Percentiles rank a stretch among this genome's conserved stretches.
phyloP scores from a whole-genome alignment of 2,888 invertebrate species.

The Diploptera punctata region DNA sequence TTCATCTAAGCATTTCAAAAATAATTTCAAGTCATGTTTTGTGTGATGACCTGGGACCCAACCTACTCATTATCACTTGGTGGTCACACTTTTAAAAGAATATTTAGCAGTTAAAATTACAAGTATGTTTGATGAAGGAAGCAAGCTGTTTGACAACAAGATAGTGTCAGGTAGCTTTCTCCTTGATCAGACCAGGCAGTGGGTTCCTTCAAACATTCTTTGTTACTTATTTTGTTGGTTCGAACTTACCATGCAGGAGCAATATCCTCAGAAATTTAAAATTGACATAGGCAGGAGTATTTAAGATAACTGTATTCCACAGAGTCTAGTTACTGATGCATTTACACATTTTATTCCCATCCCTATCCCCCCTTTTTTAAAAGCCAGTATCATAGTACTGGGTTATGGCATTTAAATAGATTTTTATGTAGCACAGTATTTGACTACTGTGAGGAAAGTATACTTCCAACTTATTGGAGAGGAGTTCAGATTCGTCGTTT shows the following conservation, averaged over 20 bases:
- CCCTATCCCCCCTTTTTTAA: background rate
- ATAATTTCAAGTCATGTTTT: constrained; percentile 8
- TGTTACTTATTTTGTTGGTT: constrained; percentile 1
- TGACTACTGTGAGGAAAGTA: background rate
- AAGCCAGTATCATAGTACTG: constrained; percentile 23
- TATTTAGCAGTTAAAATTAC: too few species aligned
- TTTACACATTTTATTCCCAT: constrained; percentile 14
- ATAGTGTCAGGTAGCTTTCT: too few species aligned
- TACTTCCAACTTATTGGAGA: background rate
- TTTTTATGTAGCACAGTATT: background rate
- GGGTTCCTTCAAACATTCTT: constrained; percentile 8
- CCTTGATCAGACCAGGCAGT: too few species aligned
- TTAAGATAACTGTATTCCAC: constrained; percentile 26
- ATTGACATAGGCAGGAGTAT: background rate
- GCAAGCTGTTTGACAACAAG: too few species aligned
- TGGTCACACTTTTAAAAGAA: too few species aligned
- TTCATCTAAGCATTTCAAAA: constrained; percentile 13
- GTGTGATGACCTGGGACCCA: constrained; percentile 27
- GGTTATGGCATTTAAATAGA: constrained; percentile 26
- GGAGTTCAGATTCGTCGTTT: too few species aligned
- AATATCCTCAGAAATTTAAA: background rate
- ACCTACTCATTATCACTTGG: too few species aligned
- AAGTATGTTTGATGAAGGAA: too few species aligned
- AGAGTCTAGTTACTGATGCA: constrained; percentile 22
- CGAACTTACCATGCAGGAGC: background rate